Evolutionary conservation across 92 coral and sea anemone species (phyloP), one percentile per base, ranked within the genome.

Genomic region (Palythoa heliodiscus): DNA sequence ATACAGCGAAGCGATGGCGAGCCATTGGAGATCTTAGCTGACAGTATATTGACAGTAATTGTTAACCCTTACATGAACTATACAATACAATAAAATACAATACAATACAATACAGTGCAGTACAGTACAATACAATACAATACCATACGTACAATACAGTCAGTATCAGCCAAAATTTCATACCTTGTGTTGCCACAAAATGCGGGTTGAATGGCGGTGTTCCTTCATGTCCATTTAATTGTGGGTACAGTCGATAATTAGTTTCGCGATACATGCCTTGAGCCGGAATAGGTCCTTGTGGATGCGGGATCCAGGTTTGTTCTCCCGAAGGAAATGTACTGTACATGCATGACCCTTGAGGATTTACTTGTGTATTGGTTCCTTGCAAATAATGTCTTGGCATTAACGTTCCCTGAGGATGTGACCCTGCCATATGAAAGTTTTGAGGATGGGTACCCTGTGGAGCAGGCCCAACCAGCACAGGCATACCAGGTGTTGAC

Each of bases 191-290:
- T 11, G 47, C 43, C 40, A 11, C 60, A 67, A 64, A 80, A 67
- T 47, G n/a, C 13, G 84, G 84, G 35, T 80, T 80, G 58, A 80
- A 80, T 47, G 84, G 75, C 3, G 84, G 84, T 20, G 74, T n/a
- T 66, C 74, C 50, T 43, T 57, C 82, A 17, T 66, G 84, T 47
- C 74, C 74, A 80, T 66, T 63, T 8, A 80, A 53, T 24, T 47
- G 74, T 3, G 84, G 84, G 22, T 80, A 80, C 16, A 80, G 15
- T 22, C 60, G 73, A 67, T 66, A 22, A 13, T 25, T 39, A 13
- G 20, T 60, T 69, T 22, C 47, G 2, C 1, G 40, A 14, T 25
- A 15, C 17, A 14, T 69, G 66, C 40, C 47, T 68, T 68, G 72
- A 11, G 43, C n/a, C n/a, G n/a, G 13, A 58, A 47, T 10, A 25